A percentile compares a stretch with the other conserved stretches of the same genome.
phyloP scores from a whole-genome alignment of 2,888 invertebrate species.

The Yponomeuta malinellus region DNA sequence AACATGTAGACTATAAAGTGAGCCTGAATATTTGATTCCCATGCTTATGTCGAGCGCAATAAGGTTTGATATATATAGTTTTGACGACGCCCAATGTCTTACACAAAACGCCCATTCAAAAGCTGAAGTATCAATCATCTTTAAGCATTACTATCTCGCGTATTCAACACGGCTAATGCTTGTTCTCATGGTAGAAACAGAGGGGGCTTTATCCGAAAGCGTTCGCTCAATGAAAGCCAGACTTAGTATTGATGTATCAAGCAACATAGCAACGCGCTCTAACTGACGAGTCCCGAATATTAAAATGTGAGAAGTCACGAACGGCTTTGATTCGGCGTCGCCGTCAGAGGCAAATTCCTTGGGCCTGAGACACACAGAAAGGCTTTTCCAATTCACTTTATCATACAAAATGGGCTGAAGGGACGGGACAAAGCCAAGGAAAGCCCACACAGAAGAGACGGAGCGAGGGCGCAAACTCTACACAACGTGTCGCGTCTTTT shows the following conservation, averaged over 20 bases:
- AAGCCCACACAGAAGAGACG: no score
- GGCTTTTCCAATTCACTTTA: no score
- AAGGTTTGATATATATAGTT: not conserved
- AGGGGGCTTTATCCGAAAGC: slow-evolving; percentile 9
- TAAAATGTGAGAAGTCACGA: slow-evolving; percentile 17
- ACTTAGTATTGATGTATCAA: slow-evolving; percentile 56
- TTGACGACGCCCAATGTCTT: not conserved
- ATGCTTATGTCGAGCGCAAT: not conserved
- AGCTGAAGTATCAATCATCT: slow-evolving; percentile 49
- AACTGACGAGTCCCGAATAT: slow-evolving; percentile 14
- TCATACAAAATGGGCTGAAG: no score
- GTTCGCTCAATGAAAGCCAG: slow-evolving; percentile 9
- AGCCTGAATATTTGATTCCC: not conserved
- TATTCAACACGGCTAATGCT: slow-evolving; percentile 37
- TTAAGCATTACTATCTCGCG: slow-evolving; percentile 36
- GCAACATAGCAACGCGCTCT: slow-evolving; percentile 15
- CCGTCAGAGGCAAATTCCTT: not conserved
- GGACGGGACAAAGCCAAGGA: no score
- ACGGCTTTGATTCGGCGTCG: slow-evolving; percentile 9
- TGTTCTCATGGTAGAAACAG: slow-evolving; percentile 14
- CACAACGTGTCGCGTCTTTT: no score
- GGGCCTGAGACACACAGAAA: not conserved
- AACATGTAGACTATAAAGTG: not conserved
- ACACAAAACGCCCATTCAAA: slow-evolving; percentile 29
- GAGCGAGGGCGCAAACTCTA: no score